These are phyloP conservation scores for Chromoteleia sp. DNA, from an alignment of 2,888 invertebrate species.

Conservation along the genomic window DNA sequence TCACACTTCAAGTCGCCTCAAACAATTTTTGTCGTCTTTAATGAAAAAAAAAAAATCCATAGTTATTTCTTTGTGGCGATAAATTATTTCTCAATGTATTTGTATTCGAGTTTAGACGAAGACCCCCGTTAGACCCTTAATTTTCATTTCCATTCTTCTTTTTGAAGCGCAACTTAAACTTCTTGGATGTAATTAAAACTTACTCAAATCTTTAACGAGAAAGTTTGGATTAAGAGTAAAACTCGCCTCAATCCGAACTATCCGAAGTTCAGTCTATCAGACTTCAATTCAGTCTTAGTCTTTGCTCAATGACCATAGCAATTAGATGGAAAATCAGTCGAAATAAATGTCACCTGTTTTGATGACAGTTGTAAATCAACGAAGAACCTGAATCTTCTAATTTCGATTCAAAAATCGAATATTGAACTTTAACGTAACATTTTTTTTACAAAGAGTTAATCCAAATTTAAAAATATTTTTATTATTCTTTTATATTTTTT, in stretches of 20 bases:
- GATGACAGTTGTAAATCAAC: neutral
- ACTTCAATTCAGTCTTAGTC: constrained; percentile 58
- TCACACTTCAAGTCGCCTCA: too few relatives aligned
- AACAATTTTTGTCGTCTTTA: too few relatives aligned
- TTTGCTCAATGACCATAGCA: constrained; percentile 38
- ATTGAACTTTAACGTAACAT: too few relatives aligned
- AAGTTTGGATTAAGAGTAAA: constrained; percentile 50
- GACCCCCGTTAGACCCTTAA: neutral
- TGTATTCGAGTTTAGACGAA: constrained; percentile 13
- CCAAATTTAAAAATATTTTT: too few relatives aligned
- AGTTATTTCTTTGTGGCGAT: too few relatives aligned
- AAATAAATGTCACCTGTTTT: constrained; percentile 15
- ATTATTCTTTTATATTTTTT: too few relatives aligned
- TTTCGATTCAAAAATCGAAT: neutral
- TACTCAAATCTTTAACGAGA: constrained; percentile 45
- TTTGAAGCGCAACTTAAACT: constrained; percentile 35
- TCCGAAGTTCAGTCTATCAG: constrained; percentile 58
- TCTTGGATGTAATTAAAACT: constrained; percentile 44
- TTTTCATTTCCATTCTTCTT: constrained; percentile 28
- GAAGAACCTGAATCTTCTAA: neutral
- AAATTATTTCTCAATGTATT: too few relatives aligned
- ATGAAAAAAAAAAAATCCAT: neutral
- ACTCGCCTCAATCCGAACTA: constrained; percentile 23
- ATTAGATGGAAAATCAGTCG: constrained; percentile 35
- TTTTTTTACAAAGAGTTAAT: too few relatives aligned